Evolutionary conservation across 2,888 invertebrate genomes (phyloP).

Genomic region (Andrena haemorrhoa): DNA sequence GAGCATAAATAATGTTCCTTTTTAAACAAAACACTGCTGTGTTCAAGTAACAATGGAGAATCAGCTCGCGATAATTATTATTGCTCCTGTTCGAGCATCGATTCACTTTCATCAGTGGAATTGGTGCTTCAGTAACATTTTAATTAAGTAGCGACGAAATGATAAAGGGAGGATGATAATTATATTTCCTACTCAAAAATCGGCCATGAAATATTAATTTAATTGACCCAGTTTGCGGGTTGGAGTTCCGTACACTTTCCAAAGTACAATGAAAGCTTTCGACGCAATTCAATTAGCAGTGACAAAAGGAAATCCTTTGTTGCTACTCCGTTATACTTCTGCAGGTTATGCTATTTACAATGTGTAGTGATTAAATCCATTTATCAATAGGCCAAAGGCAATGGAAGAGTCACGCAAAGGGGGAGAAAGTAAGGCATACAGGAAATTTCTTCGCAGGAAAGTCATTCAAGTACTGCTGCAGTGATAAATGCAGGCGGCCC

Average conservation of each 20-base stretch:
- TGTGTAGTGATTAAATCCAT: constrained; percentile 1
- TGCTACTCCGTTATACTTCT: not conserved
- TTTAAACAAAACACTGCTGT: not conserved
- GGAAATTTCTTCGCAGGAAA: constrained; percentile 7
- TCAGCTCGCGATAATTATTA: not conserved
- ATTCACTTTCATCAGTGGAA: not conserved
- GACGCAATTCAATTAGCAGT: constrained; percentile 1
- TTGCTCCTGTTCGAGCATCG: not conserved
- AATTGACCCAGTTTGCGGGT: not conserved
- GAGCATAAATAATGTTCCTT: no score
- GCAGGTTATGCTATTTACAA: not conserved
- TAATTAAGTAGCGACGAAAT: not conserved
- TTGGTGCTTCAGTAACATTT: not conserved
- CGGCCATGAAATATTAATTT: constrained; percentile 2
- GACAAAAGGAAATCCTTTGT: not conserved
- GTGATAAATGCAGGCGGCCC: constrained; percentile 19
- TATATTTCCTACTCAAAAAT: not conserved
- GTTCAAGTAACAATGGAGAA: no score
- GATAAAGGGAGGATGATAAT: constrained; percentile 1
- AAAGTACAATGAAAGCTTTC: no score
- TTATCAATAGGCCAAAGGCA: not conserved
- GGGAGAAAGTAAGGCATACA: not conserved
- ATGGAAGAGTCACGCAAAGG: not conserved
- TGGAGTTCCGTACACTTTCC: not conserved
- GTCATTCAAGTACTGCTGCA: constrained; percentile 2